Evolutionary conservation across 2,113 vertebrate species (phyloP).

Genomic region (Toxostoma redivivum): DNA sequence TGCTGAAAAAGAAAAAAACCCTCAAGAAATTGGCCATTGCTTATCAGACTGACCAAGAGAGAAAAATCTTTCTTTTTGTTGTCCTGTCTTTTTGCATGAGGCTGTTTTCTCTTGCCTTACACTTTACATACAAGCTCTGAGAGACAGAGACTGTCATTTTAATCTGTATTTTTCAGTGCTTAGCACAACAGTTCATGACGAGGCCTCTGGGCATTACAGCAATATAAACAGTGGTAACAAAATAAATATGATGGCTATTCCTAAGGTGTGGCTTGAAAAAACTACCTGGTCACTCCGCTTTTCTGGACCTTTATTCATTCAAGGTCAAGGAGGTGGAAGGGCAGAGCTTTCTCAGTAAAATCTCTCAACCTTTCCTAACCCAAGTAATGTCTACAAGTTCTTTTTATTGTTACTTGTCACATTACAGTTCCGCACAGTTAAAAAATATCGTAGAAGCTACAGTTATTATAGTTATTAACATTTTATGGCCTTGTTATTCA

Average conservation of each 20-base stretch:
- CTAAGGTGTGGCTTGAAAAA: not conserved
- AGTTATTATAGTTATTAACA: constrained; percentile 75
- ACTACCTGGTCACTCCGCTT: not conserved
- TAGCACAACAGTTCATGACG: not conserved
- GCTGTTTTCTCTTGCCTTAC: not conserved
- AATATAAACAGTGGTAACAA: not conserved
- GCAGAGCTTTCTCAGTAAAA: constrained; percentile 11
- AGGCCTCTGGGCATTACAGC: not conserved
- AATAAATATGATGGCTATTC: not conserved
- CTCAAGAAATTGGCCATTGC: not conserved
- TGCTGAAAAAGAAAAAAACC: not conserved
- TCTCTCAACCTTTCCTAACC: constrained; percentile 30
- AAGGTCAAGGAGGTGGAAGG: constrained; percentile 18
- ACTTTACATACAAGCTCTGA: not conserved
- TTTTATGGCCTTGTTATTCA: constrained; percentile 78
- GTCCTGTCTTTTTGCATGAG: not conserved
- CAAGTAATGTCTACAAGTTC: constrained; percentile 36
- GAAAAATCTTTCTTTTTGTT: not conserved
- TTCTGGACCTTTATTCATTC: not conserved
- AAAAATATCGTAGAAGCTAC: constrained; percentile 55
- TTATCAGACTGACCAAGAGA: not conserved
- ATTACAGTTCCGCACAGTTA: constrained; percentile 61
- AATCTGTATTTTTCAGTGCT: constrained; percentile 12
- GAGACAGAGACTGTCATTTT: constrained; percentile 32
- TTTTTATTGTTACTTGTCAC: constrained; percentile 63